Conservation (phyloP, 2,113 vertebrate genomes). For the Stegostoma tigrinum region DNA sequence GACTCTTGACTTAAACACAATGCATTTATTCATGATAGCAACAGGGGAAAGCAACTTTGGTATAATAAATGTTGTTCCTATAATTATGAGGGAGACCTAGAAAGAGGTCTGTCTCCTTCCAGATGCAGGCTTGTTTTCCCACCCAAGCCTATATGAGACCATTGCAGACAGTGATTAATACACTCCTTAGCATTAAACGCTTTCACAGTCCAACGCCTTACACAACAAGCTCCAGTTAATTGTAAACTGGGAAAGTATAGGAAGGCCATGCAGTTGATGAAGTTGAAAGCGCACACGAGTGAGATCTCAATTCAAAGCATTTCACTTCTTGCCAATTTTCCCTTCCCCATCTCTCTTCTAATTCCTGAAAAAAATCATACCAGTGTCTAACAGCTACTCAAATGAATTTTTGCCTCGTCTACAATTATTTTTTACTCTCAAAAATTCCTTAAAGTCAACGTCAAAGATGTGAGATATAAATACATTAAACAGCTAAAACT, state of each 20-base stretch:
- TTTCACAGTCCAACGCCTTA: no score
- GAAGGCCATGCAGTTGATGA: neutral
- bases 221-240: neutral
- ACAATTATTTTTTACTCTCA: neutral
- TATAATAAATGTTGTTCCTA: no score
- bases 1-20: no score
- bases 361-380: neutral
- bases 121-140: no score
- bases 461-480: conserved; percentile 13
- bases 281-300: neutral
- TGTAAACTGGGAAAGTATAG: neutral
- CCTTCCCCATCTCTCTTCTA: neutral
- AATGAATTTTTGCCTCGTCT: neutral
- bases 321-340: neutral
- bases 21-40: no score
- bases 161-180: no score
- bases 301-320: neutral
- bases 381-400: neutral
- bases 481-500: neutral
- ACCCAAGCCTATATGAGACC: no score
- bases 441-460: neutral
- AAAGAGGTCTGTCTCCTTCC: no score
- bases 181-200: no score
- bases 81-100: no score
- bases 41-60: no score